Evolutionary conservation across 2,888 invertebrate species (phyloP).

Genomic region (Synanthedon andrenaeformis): DNA sequence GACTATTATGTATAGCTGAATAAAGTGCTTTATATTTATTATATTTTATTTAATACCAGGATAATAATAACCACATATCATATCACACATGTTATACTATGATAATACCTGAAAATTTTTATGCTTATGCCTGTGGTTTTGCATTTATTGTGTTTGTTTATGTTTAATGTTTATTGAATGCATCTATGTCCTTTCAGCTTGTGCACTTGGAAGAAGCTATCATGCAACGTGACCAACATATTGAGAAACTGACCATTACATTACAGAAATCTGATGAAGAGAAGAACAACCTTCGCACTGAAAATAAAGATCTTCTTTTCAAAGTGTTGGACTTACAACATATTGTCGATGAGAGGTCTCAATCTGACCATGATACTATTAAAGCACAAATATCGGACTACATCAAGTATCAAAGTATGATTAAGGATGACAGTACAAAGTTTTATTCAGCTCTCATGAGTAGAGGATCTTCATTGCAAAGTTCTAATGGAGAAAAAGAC

Average conservation of each 20-base stretch:
- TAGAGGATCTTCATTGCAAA: constrained; percentile 43
- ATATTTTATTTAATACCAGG: constrained; percentile 7
- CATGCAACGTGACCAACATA: constrained; percentile 76
- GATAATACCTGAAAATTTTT: too few species aligned
- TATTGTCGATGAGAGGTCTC: constrained; percentile 34
- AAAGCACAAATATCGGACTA: constrained; percentile 59
- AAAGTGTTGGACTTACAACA: constrained; percentile 69
- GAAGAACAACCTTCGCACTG: constrained; percentile 71
- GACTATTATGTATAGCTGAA: too few species aligned
- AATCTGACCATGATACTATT: constrained; percentile 47
- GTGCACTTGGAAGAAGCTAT: constrained; percentile 80
- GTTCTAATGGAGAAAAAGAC: constrained; percentile 58
- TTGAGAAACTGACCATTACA: constrained; percentile 78
- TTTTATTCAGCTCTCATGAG: constrained; percentile 58
- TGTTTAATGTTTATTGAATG: constrained; percentile 26
- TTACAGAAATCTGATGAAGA: constrained; percentile 75
- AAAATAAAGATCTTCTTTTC: constrained; percentile 71
- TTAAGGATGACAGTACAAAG: constrained; percentile 56
- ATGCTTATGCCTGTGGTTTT: background rate
- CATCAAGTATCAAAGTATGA: constrained; percentile 50
- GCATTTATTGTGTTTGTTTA: constrained; percentile 11
- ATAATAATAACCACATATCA: background rate
- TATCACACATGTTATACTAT: too few species aligned
- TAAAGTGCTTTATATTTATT: constrained; percentile 1
- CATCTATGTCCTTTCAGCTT: constrained; percentile 56